These are phyloP conservation scores for Epirrhoe tristata DNA, from an alignment of 2,888 invertebrate species.

Conservation along the genomic window DNA sequence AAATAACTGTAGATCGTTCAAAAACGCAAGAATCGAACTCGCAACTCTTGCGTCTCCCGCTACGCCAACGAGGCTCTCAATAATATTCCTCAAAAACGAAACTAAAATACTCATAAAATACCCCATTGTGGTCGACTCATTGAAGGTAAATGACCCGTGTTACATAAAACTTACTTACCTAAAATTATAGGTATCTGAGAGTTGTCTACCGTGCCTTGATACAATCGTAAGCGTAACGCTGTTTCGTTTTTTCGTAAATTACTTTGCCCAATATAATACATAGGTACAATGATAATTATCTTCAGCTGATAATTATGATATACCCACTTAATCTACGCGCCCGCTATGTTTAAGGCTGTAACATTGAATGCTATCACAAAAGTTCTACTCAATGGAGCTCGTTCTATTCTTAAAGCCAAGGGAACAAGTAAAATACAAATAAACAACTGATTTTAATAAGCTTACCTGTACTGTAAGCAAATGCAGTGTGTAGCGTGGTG, in stretches of 20 bases:
- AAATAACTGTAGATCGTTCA: too few species aligned
- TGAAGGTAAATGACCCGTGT: too few species aligned
- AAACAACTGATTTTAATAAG: conserved; percentile 43
- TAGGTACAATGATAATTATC: background rate
- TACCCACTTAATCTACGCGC: background rate
- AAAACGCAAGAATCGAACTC: too few species aligned
- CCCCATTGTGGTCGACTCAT: too few species aligned
- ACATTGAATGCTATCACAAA: conserved; percentile 11
- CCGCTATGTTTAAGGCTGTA: conserved; percentile 4
- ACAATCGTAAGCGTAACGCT: too few species aligned
- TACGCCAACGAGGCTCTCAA: too few species aligned
- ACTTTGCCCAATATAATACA: background rate
- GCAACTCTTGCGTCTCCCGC: too few species aligned
- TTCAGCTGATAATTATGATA: background rate
- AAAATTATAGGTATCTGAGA: too few species aligned
- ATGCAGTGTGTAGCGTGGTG: conserved; percentile 40
- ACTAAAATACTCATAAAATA: too few species aligned
- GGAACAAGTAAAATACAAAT: conserved; percentile 21
- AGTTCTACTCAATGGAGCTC: conserved; percentile 9
- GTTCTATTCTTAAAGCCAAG: conserved; percentile 9
- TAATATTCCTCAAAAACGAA: too few species aligned
- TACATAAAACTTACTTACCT: too few species aligned
- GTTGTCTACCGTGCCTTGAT: too few species aligned
- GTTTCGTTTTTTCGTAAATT: background rate
- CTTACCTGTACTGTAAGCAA: conserved; percentile 52